Percentiles rank a stretch among this genome's conserved stretches.
Conservation (phyloP, 64 coral and sea anemone species). For the Hydrozoanthus tunicans region DNA sequence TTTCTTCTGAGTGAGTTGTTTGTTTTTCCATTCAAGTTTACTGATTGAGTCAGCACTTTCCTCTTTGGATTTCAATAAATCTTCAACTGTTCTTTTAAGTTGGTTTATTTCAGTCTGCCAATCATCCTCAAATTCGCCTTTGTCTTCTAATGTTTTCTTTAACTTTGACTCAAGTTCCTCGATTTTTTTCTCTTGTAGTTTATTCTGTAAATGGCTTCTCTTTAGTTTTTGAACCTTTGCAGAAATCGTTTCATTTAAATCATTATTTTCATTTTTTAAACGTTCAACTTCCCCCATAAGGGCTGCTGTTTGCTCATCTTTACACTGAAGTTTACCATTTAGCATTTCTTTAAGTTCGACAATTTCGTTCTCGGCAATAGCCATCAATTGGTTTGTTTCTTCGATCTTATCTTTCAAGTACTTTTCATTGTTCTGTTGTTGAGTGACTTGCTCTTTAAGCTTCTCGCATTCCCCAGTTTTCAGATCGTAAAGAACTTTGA, state of each 20-base stretch:
- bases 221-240: slow-evolving; percentile 71
- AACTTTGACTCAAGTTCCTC: slow-evolving; percentile 73
- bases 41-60: slow-evolving; percentile 61
- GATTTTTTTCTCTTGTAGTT: slow-evolving; percentile 72
- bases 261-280: slow-evolving; percentile 63
- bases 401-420: slow-evolving; percentile 58
- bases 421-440: slow-evolving; percentile 66
- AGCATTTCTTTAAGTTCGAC: slow-evolving; percentile 70
- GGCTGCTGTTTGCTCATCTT: slow-evolving; percentile 58
- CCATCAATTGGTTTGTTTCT: slow-evolving; percentile 66
- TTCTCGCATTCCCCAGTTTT: slow-evolving; percentile 82
- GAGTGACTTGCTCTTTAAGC: slow-evolving; percentile 73
- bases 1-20: slow-evolving; percentile 73
- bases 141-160: slow-evolving; percentile 45
- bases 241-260: slow-evolving; percentile 73
- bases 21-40: slow-evolving; percentile 89
- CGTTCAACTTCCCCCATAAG: slow-evolving; percentile 73
- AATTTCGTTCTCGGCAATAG: slow-evolving; percentile 76
- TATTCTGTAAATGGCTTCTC: slow-evolving; percentile 64
- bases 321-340: slow-evolving; percentile 43
- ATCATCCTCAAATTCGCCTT: slow-evolving; percentile 63
- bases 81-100: slow-evolving; percentile 56
- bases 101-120: slow-evolving; percentile 79
- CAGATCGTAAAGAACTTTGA: slow-evolving; percentile 76
- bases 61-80: slow-evolving; percentile 68